Base-by-base conservation (phyloP, 2,797 vertebrate species). In the Lutjanus campechanus region DNA sequence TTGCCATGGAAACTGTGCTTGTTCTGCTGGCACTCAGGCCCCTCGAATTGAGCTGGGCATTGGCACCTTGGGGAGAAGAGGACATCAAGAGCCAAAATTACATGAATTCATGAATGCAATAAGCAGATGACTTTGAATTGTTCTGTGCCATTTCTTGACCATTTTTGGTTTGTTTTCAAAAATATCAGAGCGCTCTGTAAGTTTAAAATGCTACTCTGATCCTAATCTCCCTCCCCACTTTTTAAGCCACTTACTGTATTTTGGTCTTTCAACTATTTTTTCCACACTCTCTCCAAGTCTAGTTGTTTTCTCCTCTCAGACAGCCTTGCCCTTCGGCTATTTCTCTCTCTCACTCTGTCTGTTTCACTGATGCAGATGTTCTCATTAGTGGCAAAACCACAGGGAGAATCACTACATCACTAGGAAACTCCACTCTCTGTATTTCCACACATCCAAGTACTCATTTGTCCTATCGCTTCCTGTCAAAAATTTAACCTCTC, bases 1-100 rank as follows among this genome's bases (percentile, higher is more conserved):
- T 96, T 95, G 86, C 96, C 95, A 72, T 95, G 95, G 96, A 97
- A 97, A 95, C 95, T 96, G 91, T 93, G 96, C 86, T 96, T 96
- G 76, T 96, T 96, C 89, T 96, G 96, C 91, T 97, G 96, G 94
- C 97, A 97, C 64, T 97, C 95, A 1, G 96, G 95, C 58, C 97
- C 97, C n/a, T 96, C 95, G 40, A 95, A 97, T 5, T 94, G 95
- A 71, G 95, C 80, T 11, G 95, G 93, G 87, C 97, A 97, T 56
- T 95, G 95, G 91, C 97, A 97, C 91, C 96, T 97, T 82, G 82
- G 81, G 70, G 77, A 70, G 43, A 81, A 61, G 22, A 73, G 25
- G 59, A 68, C 75, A 83, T 56, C n/a, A 71, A 79, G 51, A 84
- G 56, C 40, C 49, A 69, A 73, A 73, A 76, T 74, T 10, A 81